These are phyloP conservation scores for Drosophila bunnanda DNA, from an alignment of 2,888 invertebrate species.

Conservation along the genomic window DNA sequence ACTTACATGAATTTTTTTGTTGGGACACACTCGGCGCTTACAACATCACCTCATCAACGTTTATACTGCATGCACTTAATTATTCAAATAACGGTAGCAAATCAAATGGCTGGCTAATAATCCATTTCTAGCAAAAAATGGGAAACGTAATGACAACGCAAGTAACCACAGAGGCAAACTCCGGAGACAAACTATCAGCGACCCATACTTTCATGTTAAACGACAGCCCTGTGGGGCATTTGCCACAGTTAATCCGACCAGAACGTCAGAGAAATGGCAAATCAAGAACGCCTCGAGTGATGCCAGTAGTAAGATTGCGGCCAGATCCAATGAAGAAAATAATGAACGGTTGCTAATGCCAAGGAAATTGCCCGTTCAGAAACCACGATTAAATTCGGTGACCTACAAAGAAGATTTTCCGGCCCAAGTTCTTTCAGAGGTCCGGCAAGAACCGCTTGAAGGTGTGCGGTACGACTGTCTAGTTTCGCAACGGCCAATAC, in stretches of 20 bases:
- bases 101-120: constrained; percentile 78
- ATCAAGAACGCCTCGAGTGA: constrained; percentile 15
- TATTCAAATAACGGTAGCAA: constrained; percentile 70
- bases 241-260: constrained; percentile 64
- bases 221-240: constrained; percentile 60
- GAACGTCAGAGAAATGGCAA: constrained; percentile 63
- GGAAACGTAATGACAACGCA: constrained; percentile 48
- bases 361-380: constrained; percentile 65
- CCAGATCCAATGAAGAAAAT: constrained; percentile 51
- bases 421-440: constrained; percentile 41
- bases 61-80: constrained; percentile 31
- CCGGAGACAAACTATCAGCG: constrained; percentile 83
- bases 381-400: constrained; percentile 57
- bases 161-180: constrained; percentile 71
- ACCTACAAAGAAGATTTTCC: constrained; percentile 66
- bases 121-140: constrained; percentile 84
- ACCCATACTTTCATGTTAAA: constrained; percentile 82
- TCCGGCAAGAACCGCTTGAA: constrained; percentile 30
- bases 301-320: constrained; percentile 54
- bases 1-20: constrained; percentile 55
- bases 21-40: constrained; percentile 28
- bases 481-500: constrained; percentile 79
- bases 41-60: constrained; percentile 20
- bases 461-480: constrained; percentile 60
- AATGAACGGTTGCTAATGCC: constrained; percentile 73